A percentile compares a stretch with the other conserved stretches of the same genome.
phyloP scores from a whole-genome alignment of 2,113 vertebrate genomes.

The Toxotes chatareus region DNA sequence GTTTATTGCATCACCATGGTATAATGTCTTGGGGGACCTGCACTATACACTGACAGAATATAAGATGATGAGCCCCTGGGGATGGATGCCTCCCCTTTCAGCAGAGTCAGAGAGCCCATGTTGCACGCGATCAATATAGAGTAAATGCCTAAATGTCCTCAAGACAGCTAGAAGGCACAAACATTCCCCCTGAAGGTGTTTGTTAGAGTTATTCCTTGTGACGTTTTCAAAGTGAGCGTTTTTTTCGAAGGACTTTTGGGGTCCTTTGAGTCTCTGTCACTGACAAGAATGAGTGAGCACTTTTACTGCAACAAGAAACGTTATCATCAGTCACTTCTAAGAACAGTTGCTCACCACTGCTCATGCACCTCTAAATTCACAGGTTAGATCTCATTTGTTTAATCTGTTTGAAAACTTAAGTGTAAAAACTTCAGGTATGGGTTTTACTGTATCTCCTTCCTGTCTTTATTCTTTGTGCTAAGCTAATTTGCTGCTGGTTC shows the following conservation, averaged over 20 bases:
- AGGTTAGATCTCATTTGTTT: background rate
- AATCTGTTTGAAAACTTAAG: background rate
- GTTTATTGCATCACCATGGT: no score
- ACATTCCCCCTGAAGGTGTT: no score
- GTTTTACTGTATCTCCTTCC: no score
- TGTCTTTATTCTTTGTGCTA: background rate
- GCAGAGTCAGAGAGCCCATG: background rate
- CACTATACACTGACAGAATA: background rate
- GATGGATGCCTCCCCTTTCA: background rate
- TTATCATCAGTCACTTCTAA: no score
- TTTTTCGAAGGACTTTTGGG: no score
- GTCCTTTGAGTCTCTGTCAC: background rate
- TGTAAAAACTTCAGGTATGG: no score
- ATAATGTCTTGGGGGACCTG: conserved; percentile 1
- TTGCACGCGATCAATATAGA: background rate
- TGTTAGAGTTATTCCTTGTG: background rate
- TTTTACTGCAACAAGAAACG: no score
- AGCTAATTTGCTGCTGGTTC: background rate
- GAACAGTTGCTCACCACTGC: no score
- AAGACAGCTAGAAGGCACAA: background rate
- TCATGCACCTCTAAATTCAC: no score
- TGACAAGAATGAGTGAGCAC: background rate
- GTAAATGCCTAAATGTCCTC: background rate
- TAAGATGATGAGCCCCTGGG: background rate
- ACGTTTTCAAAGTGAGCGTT: background rate